Percentiles rank a stretch among this genome's conserved stretches.
Evolutionary conservation across 2,113 vertebrate genomes (phyloP).

Genomic region (Tauraco erythrolophus): DNA sequence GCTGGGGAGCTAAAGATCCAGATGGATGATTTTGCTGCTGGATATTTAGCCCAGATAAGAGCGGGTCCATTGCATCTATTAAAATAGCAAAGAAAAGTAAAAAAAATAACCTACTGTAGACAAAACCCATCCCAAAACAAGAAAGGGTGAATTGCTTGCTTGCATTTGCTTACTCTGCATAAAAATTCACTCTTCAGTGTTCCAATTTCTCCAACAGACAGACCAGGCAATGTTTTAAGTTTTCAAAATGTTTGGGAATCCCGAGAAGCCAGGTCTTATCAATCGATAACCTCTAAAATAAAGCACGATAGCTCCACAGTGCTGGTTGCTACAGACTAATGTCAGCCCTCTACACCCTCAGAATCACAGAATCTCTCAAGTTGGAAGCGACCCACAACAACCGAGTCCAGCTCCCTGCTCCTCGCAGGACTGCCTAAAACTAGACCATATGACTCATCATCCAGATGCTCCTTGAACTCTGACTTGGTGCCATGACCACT

Average conservation of each 20-base stretch:
- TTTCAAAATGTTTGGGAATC: not conserved
- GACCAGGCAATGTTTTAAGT: not conserved
- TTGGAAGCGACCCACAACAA: not conserved
- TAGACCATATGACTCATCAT: accelerated
- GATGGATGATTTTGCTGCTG: slow-evolving; percentile 86
- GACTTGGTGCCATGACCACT: not conserved
- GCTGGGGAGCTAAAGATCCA: slow-evolving; percentile 86
- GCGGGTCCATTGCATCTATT: slow-evolving; percentile 91
- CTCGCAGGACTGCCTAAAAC: not conserved
- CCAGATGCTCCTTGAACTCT: accelerated
- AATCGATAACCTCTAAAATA: not conserved
- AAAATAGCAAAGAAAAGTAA: slow-evolving; percentile 55
- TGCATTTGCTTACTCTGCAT: not conserved
- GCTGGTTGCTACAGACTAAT: not conserved
- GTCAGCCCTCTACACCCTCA: not conserved
- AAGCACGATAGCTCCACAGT: not conserved
- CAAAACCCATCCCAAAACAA: not conserved
- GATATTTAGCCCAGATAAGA: slow-evolving; percentile 88
- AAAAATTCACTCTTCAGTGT: not conserved
- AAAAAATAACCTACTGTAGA: slow-evolving; percentile 13
- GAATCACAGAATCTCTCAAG: not conserved
- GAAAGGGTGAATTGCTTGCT: not conserved
- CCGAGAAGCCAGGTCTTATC: not conserved
- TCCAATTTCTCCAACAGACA: not conserved
- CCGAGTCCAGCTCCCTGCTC: not conserved